Percentiles rank a stretch among this genome's conserved stretches.
Conservation (phyloP, 2,113 vertebrate species). For the Brienomyrus brachyistius region DNA sequence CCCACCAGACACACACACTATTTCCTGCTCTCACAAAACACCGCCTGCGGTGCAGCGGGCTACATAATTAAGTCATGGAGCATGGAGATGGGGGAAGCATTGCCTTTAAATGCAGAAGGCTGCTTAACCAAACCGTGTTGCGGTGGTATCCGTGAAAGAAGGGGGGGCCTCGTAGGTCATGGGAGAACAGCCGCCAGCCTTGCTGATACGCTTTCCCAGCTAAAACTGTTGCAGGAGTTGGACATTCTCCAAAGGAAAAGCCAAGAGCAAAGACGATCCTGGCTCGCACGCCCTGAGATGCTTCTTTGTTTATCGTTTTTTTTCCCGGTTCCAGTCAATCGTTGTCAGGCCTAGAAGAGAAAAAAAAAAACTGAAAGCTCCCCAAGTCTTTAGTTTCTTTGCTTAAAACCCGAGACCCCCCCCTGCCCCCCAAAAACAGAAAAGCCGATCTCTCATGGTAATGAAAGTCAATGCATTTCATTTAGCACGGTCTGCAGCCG, state of each 20-base stretch:
- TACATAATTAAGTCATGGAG: background rate
- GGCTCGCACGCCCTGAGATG: background rate
- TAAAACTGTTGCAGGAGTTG: slow-evolving; percentile 15
- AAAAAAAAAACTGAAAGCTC: background rate
- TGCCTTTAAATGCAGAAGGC: background rate
- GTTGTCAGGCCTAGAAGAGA: background rate
- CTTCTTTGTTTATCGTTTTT: background rate
- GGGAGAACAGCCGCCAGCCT: background rate
- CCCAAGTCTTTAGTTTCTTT: background rate
- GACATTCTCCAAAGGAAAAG: slow-evolving; percentile 9
- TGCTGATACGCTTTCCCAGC: slow-evolving; percentile 8
- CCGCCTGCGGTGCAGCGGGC: background rate
- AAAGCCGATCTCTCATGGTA: background rate
- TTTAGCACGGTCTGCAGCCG: background rate
- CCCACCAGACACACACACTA: background rate
- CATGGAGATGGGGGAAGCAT: background rate
- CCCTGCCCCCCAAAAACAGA: background rate
- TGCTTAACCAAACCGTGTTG: background rate
- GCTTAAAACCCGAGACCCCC: background rate
- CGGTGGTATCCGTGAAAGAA: background rate
- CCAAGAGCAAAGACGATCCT: background rate
- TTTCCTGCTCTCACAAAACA: background rate
- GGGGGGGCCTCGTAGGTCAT: background rate
- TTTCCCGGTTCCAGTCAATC: background rate
- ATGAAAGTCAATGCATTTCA: slow-evolving; percentile 10